These are phyloP conservation scores for Chrysopa pallens DNA, from an alignment of 1,140 invertebrate species.

Conservation along the genomic window DNA sequence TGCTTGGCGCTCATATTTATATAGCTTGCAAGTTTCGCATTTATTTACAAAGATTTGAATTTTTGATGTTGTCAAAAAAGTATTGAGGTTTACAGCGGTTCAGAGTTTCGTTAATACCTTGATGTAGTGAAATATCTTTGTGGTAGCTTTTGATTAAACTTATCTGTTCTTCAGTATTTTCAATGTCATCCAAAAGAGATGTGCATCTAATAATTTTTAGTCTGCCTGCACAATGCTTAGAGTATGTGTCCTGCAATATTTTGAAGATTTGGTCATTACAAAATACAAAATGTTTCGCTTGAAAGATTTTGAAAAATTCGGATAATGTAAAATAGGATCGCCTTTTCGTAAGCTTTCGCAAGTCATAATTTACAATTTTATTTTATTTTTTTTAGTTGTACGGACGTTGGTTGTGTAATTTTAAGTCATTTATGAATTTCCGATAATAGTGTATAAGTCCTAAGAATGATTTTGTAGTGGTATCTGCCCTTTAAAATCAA, in stretches of 20 bases:
- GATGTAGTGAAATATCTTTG: not conserved
- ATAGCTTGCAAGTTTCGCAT: no score
- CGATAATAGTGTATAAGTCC: no score
- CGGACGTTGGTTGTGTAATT: no score
- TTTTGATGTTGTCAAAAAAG: no score
- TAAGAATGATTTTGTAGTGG: no score
- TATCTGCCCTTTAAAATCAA: no score
- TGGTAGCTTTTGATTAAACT: not conserved
- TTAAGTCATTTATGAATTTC: no score
- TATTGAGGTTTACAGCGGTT: not conserved
- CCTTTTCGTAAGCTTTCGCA: conserved; percentile 5
- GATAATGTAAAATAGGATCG: conserved; percentile 8
- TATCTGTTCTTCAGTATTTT: not conserved
- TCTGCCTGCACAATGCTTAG: not conserved
- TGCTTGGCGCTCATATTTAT: no score
- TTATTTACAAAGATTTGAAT: no score
- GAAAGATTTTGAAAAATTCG: conserved; percentile 6
- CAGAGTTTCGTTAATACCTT: not conserved
- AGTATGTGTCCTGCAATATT: not conserved
- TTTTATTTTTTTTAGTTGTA: no score
- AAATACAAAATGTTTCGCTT: not conserved
- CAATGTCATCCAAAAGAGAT: not conserved
- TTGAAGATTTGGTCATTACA: not conserved
- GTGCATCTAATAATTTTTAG: not conserved
- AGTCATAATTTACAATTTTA: not conserved